A percentile compares a stretch with the other conserved stretches of the same genome.
These are phyloP conservation scores for Menura novaehollandiae DNA, from an alignment of 2,113 vertebrate genomes.

Conservation along the genomic window DNA sequence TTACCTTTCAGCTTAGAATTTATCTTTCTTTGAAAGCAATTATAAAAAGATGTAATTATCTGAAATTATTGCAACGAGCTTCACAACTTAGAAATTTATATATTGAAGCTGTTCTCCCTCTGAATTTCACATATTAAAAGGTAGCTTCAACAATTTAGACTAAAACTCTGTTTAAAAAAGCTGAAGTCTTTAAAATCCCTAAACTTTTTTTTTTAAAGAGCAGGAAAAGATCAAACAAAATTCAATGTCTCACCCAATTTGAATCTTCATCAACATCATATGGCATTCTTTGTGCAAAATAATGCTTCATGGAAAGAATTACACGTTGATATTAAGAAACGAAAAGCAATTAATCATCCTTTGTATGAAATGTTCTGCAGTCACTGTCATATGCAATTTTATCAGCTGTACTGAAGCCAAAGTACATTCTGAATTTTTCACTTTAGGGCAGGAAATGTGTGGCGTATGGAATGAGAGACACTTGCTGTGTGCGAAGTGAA, in stretches of 20 bases:
- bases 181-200: neutral
- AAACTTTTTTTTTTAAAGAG: neutral
- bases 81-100: neutral
- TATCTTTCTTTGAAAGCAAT: neutral
- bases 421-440: constrained; percentile 24
- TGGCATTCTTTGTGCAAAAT: neutral
- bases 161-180: neutral
- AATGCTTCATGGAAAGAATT: neutral
- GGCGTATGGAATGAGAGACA: no score
- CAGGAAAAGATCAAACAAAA: neutral
- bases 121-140: neutral
- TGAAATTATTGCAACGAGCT: neutral
- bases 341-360: constrained; percentile 48
- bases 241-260: neutral
- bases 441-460: constrained; percentile 8
- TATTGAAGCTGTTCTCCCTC: neutral
- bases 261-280: constrained; percentile 21
- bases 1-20: neutral
- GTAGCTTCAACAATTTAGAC: neutral
- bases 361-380: constrained; percentile 1
- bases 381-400: constrained; percentile 33
- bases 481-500: no score
- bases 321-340: constrained; percentile 3
- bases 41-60: neutral
- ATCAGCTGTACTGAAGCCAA: neutral